Evolutionary conservation across 2,797 vertebrate genomes (phyloP).

Genomic region (Peromyscus melanophrys): DNA sequence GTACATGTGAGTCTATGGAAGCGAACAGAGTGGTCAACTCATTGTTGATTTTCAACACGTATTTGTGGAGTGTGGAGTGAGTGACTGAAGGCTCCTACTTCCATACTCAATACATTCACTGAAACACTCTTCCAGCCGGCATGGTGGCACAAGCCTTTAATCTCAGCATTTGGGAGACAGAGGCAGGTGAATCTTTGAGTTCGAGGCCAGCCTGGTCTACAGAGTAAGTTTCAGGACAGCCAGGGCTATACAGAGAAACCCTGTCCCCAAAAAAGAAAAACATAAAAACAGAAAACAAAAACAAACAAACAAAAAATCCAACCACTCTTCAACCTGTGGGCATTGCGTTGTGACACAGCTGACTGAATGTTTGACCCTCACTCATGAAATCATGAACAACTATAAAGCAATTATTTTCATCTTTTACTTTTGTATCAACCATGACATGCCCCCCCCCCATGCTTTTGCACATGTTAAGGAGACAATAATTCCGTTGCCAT

Average conservation of each 20-base stretch:
- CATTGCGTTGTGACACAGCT: not conserved
- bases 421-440: slow-evolving; percentile 45
- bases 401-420: slow-evolving; percentile 56
- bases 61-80: not conserved
- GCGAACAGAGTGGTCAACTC: not conserved
- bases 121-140: not conserved
- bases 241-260: not conserved
- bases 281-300: not conserved
- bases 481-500: slow-evolving; percentile 10
- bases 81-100: not conserved
- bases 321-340: not conserved
- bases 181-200: not conserved
- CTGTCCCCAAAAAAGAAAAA: not conserved
- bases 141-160: not conserved
- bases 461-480: slow-evolving; percentile 35
- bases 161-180: not conserved
- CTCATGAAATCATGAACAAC: slow-evolving; percentile 54
- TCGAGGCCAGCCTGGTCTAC: not conserved
- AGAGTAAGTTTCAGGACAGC: not conserved
- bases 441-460: not conserved
- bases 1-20: not conserved
- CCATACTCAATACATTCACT: not conserved
- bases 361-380: not conserved
- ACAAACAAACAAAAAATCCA: not conserved
- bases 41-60: not conserved